Percentiles rank a stretch among this genome's conserved stretches.
These are phyloP conservation scores for Buathra laborator DNA, from an alignment of 2,888 invertebrate genomes.

Conservation along the genomic window DNA sequence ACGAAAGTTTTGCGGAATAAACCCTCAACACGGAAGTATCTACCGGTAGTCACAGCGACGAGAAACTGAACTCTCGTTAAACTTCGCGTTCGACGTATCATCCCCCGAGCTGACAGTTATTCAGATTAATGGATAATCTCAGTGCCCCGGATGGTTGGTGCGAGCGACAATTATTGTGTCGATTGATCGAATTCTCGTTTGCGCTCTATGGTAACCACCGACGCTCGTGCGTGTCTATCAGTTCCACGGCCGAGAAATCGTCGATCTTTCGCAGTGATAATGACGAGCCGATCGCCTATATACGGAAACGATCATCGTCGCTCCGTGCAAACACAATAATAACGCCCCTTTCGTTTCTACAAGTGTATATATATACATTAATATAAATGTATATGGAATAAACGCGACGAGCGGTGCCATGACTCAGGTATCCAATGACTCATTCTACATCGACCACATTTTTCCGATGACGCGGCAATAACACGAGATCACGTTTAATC, in stretches of 20 bases:
- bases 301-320: slow-evolving; percentile 19
- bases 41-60: background rate
- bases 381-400: background rate
- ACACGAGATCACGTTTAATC: slow-evolving; percentile 22
- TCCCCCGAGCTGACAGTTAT: slow-evolving; percentile 29
- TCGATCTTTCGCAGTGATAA: slow-evolving; percentile 23
- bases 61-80: slow-evolving; percentile 29
- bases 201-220: slow-evolving; percentile 16
- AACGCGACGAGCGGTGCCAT: background rate
- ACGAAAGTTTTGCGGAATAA: slow-evolving; percentile 8
- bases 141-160: slow-evolving; percentile 16
- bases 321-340: slow-evolving; percentile 33
- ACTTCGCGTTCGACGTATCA: background rate
- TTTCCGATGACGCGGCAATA: slow-evolving; percentile 43
- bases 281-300: slow-evolving; percentile 4
- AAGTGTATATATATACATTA: background rate
- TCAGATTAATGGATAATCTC: slow-evolving; percentile 29
- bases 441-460: slow-evolving; percentile 45
- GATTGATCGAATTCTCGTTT: slow-evolving; percentile 43
- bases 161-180: slow-evolving; percentile 21
- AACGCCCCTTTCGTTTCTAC: slow-evolving; percentile 6
- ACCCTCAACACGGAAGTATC: slow-evolving; percentile 1
- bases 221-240: slow-evolving; percentile 30
- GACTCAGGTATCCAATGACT: slow-evolving; percentile 31
- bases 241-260: slow-evolving; percentile 23